A percentile compares a stretch with the other conserved stretches of the same genome.
These are phyloP conservation scores for Stichopus horrens DNA, from an alignment of 53 echinoderm and acorn worm genomes.

Conservation along the genomic window DNA sequence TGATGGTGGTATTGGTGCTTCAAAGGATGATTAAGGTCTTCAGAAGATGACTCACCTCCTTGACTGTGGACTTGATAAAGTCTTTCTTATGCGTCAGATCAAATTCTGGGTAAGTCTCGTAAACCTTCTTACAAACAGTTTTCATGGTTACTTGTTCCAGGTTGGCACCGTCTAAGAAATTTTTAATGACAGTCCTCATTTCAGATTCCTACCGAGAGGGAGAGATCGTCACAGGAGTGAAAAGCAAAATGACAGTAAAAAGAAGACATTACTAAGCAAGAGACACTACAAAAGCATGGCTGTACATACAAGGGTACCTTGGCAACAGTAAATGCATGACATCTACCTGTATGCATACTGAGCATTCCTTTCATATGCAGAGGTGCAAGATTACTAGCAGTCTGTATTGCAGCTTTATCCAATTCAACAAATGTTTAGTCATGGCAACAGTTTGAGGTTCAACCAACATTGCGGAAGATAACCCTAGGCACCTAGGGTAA, in stretches of 20 bases:
- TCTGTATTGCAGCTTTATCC: no score
- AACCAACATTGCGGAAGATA: no score
- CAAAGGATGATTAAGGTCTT: background rate
- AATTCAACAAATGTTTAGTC: no score
- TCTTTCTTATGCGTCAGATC: slow-evolving; percentile 86
- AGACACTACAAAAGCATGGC: background rate
- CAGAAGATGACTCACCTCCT: slow-evolving; percentile 60
- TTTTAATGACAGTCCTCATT: slow-evolving; percentile 63
- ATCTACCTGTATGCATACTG: no score
- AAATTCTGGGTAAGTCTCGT: slow-evolving; percentile 85
- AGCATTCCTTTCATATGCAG: no score
- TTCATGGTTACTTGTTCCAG: slow-evolving; percentile 96
- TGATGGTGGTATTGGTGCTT: background rate
- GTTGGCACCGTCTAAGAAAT: slow-evolving; percentile 79
- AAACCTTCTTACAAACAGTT: slow-evolving; percentile 91
- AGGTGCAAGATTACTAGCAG: no score
- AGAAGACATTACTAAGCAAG: background rate
- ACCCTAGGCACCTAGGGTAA: no score
- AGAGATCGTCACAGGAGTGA: background rate
- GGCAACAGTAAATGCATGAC: no score
- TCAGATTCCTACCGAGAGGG: slow-evolving; percentile 63
- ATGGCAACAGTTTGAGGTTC: no score
- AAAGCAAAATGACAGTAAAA: background rate
- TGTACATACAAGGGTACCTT: no score
- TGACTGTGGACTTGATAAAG: slow-evolving; percentile 95